Conservation (phyloP, 2,797 vertebrate species). For the Monodelphis domestica region DNA sequence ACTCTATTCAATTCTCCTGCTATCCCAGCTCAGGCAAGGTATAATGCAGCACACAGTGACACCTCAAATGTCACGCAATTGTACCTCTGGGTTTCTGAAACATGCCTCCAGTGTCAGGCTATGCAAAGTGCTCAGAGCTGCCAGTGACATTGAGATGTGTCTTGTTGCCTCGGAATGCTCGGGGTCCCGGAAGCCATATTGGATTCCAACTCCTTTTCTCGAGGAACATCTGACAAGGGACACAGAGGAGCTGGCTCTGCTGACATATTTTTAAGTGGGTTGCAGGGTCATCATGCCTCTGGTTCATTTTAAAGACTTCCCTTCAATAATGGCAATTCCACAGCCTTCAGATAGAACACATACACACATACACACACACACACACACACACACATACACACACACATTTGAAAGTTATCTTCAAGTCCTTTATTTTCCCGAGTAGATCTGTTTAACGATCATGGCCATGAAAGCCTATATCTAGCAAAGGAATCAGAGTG, state of each 20-base stretch:
- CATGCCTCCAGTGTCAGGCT: slow-evolving; percentile 75
- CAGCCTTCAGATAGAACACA: not conserved
- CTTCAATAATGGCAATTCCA: not conserved
- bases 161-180: not conserved
- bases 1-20: slow-evolving; percentile 70
- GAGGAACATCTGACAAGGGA: not conserved
- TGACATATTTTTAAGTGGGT: slow-evolving; percentile 25
- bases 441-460: not conserved
- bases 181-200: not conserved
- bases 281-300: not conserved
- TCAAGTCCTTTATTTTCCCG: not conserved
- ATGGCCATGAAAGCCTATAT: not conserved
- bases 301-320: not conserved
- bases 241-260: not conserved
- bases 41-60: slow-evolving; percentile 54
- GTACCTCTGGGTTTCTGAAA: slow-evolving; percentile 69
- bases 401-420: not conserved
- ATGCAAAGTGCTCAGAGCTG: slow-evolving; percentile 15
- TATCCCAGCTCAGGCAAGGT: slow-evolving; percentile 69
- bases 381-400: not conserved
- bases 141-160: not conserved
- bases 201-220: not conserved
- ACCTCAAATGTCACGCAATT: slow-evolving; percentile 77
- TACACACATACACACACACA: not conserved
- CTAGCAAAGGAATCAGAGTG: not conserved